Evolutionary conservation across 2,113 vertebrate genomes (phyloP).

Genomic region (Corythoichthys haematopterus): DNA sequence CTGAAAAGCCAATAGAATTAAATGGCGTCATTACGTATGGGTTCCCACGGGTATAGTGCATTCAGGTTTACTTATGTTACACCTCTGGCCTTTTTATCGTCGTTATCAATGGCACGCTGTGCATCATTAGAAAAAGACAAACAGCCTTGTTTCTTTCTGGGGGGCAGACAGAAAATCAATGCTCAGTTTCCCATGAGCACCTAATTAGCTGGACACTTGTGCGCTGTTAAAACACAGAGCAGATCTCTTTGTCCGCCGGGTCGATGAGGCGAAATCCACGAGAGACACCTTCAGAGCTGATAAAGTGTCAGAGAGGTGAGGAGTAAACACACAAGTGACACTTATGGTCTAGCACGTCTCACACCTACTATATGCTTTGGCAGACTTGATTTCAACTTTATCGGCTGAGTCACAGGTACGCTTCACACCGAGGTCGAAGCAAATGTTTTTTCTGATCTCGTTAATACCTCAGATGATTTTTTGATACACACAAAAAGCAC

Average conservation of each 20-base stretch:
- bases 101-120: slow-evolving; percentile 74
- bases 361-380: slow-evolving; percentile 42
- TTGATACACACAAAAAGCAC: neutral
- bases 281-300: slow-evolving; percentile 62
- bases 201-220: slow-evolving; percentile 81
- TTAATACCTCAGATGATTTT: slow-evolving; percentile 10
- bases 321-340: slow-evolving; percentile 63
- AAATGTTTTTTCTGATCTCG: slow-evolving; percentile 21
- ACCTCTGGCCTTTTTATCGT: slow-evolving; percentile 65
- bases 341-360: slow-evolving; percentile 44
- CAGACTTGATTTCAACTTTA: slow-evolving; percentile 51
- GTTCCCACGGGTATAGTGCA: slow-evolving; percentile 63
- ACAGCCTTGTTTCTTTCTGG: slow-evolving; percentile 54
- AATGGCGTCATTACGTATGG: slow-evolving; percentile 57
- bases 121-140: slow-evolving; percentile 72
- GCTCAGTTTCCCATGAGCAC: slow-evolving; percentile 73
- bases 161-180: slow-evolving; percentile 81
- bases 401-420: slow-evolving; percentile 14
- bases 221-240: slow-evolving; percentile 64
- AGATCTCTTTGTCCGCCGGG: slow-evolving; percentile 69
- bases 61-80: slow-evolving; percentile 60
- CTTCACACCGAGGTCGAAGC: slow-evolving; percentile 20
- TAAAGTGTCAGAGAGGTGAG: slow-evolving; percentile 64
- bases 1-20: slow-evolving; percentile 53
- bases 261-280: slow-evolving; percentile 69